A percentile compares a stretch with the other conserved stretches of the same genome.
These are phyloP conservation scores for Eidolon helvum DNA, from an alignment of 2,113 vertebrate genomes.

Conservation along the genomic window DNA sequence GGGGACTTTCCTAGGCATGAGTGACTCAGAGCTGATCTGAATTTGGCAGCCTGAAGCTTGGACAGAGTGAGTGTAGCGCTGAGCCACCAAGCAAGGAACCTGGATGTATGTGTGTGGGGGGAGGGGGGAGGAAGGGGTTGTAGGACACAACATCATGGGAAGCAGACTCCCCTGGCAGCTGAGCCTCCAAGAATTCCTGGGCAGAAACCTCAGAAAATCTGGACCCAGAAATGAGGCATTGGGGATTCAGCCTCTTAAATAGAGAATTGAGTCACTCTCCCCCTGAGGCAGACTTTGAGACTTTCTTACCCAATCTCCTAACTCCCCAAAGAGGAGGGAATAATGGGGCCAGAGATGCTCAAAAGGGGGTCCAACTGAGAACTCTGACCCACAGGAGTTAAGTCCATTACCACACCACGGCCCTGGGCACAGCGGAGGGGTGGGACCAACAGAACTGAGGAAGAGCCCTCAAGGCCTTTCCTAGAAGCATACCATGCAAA, in stretches of 20 bases:
- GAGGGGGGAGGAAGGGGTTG: too few relatives aligned
- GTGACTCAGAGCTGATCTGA: background rate
- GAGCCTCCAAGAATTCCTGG: background rate
- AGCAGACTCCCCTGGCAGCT: background rate
- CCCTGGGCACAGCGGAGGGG: background rate
- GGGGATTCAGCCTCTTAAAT: background rate
- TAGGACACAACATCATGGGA: background rate
- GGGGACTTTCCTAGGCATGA: background rate
- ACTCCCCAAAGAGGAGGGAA: background rate
- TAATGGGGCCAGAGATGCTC: background rate
- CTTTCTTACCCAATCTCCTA: background rate
- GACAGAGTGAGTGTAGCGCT: background rate
- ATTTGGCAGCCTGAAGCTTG: background rate
- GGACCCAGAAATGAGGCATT: background rate
- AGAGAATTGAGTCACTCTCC: background rate
- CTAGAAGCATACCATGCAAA: background rate
- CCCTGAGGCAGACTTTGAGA: background rate
- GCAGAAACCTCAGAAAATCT: background rate
- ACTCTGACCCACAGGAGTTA: background rate
- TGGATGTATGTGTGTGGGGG: too few relatives aligned
- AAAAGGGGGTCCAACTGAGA: background rate
- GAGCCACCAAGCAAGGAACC: background rate
- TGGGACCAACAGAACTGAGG: background rate
- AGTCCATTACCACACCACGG: accelerated
- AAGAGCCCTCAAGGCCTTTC: background rate